Percentiles rank a stretch among this genome's conserved stretches.
Conservation (phyloP, 37 sponge, comb jelly and placozoan species). For the Halichondria panicea region DNA sequence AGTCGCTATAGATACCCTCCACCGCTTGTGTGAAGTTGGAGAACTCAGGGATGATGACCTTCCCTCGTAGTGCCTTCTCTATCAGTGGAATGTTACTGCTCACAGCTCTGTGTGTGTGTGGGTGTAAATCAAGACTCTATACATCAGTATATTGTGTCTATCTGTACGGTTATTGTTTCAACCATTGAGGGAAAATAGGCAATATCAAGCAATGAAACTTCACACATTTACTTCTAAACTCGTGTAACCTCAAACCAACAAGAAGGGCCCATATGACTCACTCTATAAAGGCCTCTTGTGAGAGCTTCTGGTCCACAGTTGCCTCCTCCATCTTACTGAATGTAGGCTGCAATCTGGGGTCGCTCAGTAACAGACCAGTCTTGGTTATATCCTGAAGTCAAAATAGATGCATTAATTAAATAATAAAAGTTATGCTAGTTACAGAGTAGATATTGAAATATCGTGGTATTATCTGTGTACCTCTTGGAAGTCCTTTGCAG, state of each 20-base stretch:
- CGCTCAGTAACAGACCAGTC: conserved; percentile 4
- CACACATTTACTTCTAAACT: no score
- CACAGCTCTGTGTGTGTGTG: conserved; percentile 21
- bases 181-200: no score
- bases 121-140: no score
- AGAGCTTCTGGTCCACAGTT: not conserved
- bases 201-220: no score
- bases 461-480: not conserved
- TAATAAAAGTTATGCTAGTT: not conserved
- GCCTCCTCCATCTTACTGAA: not conserved
- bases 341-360: conserved; percentile 18
- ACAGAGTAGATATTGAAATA: not conserved
- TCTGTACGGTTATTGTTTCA: no score
- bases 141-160: no score
- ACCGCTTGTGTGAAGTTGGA: conserved; percentile 11
- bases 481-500: not conserved
- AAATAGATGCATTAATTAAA: not conserved
- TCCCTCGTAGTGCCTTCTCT: conserved; percentile 29
- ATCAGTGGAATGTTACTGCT: conserved; percentile 11
- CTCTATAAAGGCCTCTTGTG: conserved; percentile 13
- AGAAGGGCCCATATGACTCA: not conserved
- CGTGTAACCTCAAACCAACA: no score
- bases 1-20: conserved; percentile 27
- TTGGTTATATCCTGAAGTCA: conserved; percentile 11
- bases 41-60: conserved; percentile 73